Evolutionary conservation across 2,888 invertebrate genomes (phyloP).

Genomic region (Plemyria rubiginata): DNA sequence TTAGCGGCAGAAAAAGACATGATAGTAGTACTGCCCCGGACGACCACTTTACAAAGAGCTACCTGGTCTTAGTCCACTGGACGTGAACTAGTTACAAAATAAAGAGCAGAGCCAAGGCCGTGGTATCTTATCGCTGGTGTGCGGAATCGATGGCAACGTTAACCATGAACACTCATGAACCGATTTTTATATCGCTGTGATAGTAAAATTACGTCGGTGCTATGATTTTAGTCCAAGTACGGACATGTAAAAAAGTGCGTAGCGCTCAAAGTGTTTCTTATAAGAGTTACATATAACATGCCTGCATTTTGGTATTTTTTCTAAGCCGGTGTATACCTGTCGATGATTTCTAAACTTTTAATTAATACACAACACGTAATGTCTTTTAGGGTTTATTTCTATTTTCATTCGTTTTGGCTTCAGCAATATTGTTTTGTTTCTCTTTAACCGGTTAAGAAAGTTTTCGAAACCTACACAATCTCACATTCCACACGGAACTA

Average conservation of each 20-base stretch:
- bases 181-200: conserved; percentile 45
- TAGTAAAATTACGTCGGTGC: conserved; percentile 3
- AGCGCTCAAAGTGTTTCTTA: too few species aligned
- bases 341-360: too few species aligned
- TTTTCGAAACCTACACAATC: not conserved
- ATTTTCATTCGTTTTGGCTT: not conserved
- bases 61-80: not conserved
- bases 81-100: conserved; percentile 2
- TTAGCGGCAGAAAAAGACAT: too few species aligned
- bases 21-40: too few species aligned
- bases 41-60: too few species aligned
- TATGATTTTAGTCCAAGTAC: conserved; percentile 8
- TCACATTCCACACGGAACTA: conserved; percentile 2
- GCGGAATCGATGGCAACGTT: conserved; percentile 54
- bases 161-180: conserved; percentile 39
- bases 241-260: not conserved
- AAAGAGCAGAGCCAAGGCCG: conserved; percentile 49
- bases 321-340: too few species aligned
- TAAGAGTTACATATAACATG: too few species aligned
- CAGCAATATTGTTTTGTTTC: not conserved
- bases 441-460: not conserved
- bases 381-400: not conserved
- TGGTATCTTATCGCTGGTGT: conserved; percentile 57
- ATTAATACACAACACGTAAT: too few species aligned
- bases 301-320: too few species aligned